Percentiles rank a stretch among this genome's conserved stretches.
These are phyloP conservation scores for Nomada ferruginata DNA, from an alignment of 2,888 invertebrate species.

Conservation along the genomic window DNA sequence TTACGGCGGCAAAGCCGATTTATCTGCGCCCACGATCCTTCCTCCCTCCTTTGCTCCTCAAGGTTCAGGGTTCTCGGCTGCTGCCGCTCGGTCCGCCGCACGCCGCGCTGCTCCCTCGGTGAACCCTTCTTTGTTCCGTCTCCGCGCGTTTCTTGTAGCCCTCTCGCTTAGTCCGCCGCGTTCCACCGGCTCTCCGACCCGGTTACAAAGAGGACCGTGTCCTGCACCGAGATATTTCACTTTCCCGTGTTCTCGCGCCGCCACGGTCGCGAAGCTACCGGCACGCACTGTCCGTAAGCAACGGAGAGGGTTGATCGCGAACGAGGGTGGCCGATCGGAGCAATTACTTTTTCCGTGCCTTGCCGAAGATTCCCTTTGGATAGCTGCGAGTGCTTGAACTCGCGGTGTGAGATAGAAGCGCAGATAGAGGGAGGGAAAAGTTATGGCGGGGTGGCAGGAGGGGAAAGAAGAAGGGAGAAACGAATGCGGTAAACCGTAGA, in stretches of 20 bases:
- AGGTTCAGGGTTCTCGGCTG: slow-evolving; percentile 39
- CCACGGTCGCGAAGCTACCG: slow-evolving; percentile 38
- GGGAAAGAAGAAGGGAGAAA: slow-evolving; percentile 42
- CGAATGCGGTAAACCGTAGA: slow-evolving; percentile 74
- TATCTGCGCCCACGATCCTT: slow-evolving; percentile 78
- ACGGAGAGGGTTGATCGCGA: slow-evolving; percentile 19
- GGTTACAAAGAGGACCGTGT: slow-evolving; percentile 73
- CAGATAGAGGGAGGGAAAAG: neutral
- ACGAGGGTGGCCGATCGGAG: neutral
- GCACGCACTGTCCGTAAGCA: slow-evolving; percentile 35
- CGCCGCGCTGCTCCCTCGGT: slow-evolving; percentile 21
- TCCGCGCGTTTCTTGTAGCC: slow-evolving; percentile 14
- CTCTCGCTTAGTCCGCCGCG: slow-evolving; percentile 41
- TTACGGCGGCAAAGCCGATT: slow-evolving; percentile 80
- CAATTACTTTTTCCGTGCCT: no score
- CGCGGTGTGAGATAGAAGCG: no score
- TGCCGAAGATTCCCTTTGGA: no score
- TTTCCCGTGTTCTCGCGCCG: slow-evolving; percentile 73
- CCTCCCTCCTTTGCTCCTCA: slow-evolving; percentile 40
- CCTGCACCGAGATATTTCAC: slow-evolving; percentile 80
- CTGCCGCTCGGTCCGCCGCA: slow-evolving; percentile 38
- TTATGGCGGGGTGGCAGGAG: slow-evolving; percentile 8
- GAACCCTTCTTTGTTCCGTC: slow-evolving; percentile 39
- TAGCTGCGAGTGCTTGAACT: no score
- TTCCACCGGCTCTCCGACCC: slow-evolving; percentile 61